Evolutionary conservation across 2,113 vertebrate genomes (phyloP).

Genomic region (Serinus canaria): DNA sequence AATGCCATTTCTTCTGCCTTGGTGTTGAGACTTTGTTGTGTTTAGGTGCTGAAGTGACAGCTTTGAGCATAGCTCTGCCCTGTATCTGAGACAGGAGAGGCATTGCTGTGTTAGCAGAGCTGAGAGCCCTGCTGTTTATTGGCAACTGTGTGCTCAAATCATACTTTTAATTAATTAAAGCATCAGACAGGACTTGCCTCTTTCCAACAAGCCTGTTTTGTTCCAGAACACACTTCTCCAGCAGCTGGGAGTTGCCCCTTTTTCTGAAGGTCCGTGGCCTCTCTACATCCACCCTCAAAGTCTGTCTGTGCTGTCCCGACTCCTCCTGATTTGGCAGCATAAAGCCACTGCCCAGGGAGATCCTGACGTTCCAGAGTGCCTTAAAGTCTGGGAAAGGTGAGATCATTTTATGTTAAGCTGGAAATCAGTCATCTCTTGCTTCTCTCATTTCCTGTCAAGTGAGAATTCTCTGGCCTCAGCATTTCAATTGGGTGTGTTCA

Average conservation of each 20-base stretch:
- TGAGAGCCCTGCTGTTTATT: not conserved
- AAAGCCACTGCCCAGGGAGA: conserved; percentile 89
- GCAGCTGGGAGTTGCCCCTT: conserved; percentile 92
- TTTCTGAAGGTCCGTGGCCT: conserved; percentile 95
- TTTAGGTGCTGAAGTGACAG: not conserved
- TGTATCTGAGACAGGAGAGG: not conserved
- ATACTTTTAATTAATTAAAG: not conserved
- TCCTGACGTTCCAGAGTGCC: conserved; percentile 92
- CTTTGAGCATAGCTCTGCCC: not conserved
- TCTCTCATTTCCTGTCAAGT: not conserved
- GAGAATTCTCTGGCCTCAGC: not conserved
- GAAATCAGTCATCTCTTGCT: not conserved
- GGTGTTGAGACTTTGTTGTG: not conserved
- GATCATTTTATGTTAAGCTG: not conserved
- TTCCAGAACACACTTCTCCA: conserved; percentile 90
- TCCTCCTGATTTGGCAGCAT: conserved; percentile 96
- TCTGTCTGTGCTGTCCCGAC: conserved; percentile 90
- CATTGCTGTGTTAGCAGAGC: not conserved
- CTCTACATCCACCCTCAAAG: conserved; percentile 95
- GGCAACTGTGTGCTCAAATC: not conserved
- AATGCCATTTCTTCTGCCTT: not conserved
- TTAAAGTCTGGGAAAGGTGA: conserved; percentile 98
- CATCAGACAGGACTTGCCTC: not conserved
- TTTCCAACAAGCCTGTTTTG: not conserved
- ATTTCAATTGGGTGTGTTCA: not conserved